Evolutionary conservation across 2,888 invertebrate species (phyloP), one percentile per base, ranked within the genome.

Genomic region (Schizotus pectinicornis): DNA sequence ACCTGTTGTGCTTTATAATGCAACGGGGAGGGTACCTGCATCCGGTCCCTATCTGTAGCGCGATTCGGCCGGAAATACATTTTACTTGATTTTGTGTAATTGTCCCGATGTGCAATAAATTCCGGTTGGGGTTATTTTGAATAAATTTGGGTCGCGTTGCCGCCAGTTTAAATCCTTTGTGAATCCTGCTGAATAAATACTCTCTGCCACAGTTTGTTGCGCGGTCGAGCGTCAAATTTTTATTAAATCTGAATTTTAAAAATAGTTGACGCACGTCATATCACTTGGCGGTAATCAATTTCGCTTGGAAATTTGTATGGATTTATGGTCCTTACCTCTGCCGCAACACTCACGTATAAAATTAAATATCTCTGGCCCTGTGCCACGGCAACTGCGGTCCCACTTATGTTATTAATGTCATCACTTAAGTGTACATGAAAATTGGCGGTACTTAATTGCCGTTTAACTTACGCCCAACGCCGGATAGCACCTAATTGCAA

Each of bases 11-110:
- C 50, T 56, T 62, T 59, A 59, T 53, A 64, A 62, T 60, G 62
- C 53, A 56, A 61, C 51, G 59, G 64, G 62, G 58, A 60, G 55
- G 62, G 64, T 62, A 61, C 59, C 57, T 62, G 62, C 57, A 64
- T 61, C 64, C 64, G 64, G 64, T 56, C 51, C 51, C 54, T 55
- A 51, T 54, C 49, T 54, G 48, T 54, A 12, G 54, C 43, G 35
- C 42, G 47, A 51, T 57, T 42, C 41, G 9, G 12, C 53, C 42
- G 59, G 59, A 59, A 54, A 46, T 39, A 50, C 57, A 57, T 41
- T 57, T 52, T 47, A 52, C 47, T 36, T 57, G 51, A 52, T 46
- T 56, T 50, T 56, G 45, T 56, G 32, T 53, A 58, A 48, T 48
- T 53, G 42, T 53, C 43, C 22, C 11, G 6, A 22, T 22, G 22